phyloP scores from a whole-genome alignment of 2,113 vertebrate species.

The Pungitius pungitius region DNA sequence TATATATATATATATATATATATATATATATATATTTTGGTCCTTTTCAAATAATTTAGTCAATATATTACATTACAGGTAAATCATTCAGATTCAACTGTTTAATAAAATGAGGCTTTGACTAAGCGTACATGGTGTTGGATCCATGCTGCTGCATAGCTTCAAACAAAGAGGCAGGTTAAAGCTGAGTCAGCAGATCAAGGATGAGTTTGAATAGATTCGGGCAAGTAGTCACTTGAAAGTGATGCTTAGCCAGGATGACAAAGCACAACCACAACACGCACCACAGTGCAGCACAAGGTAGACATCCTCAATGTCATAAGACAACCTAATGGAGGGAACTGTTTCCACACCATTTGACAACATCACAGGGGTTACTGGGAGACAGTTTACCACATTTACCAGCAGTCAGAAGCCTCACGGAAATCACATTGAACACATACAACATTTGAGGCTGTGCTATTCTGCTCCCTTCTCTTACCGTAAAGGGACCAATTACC shows the following conservation, averaged over 20 bases:
- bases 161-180: background rate
- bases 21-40: background rate
- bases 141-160: background rate
- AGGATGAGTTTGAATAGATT: background rate
- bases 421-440: background rate
- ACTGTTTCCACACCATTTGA: conserved; percentile 1
- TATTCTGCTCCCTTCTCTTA: background rate
- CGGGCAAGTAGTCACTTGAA: conserved; percentile 1
- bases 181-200: conserved; percentile 7
- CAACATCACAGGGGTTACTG: background rate
- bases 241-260: conserved; percentile 23
- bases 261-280: conserved; percentile 27
- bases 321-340: conserved; percentile 25
- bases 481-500: background rate
- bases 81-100: background rate
- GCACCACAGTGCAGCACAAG: background rate
- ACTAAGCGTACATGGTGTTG: background rate
- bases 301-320: conserved; percentile 18
- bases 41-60: background rate
- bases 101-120: background rate
- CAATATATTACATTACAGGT: background rate
- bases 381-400: background rate
- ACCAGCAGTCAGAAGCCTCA: background rate
- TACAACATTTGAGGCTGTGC: background rate
- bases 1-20: too few relatives aligned